Base-by-base conservation (phyloP, 2,888 invertebrate species). In the Leptinotarsa haldemani region DNA sequence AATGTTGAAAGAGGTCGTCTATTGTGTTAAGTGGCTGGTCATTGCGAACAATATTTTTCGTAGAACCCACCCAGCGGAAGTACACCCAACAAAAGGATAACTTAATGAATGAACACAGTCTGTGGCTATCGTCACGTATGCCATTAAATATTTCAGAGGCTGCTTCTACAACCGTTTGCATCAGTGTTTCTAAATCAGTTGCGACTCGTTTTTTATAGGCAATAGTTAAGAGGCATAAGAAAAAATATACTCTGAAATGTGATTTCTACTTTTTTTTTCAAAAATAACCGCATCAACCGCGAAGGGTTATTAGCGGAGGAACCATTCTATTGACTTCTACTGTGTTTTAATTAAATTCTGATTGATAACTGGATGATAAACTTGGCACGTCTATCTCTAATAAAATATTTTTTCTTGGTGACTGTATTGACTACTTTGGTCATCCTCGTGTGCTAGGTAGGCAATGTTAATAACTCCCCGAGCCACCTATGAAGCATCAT, bases 51-150 rank as follows among this genome's bases (percentile, higher is more conserved):
- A 22, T 7, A 18, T 40, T 30, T 61, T 61, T 61, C 61, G 7
- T 30, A 61, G 61, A 30, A 61, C 9, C 25, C 7, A 61, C 25
- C 15, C 30, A 40, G 30, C 61, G 61, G 61, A 61, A 61, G 40
- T 61, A 40, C 5, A n/a, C 18, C 18, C 40, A n/a, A 61, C 61
- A 61, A 61, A 30, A 40, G 30, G n/a, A n/a, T 16, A 61, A 40
- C n/a, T n/a, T 16, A 40, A 30, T 61, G 61, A 61, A 40, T 61
- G 61, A 61, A 61, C 61, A n/a, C 9, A 40, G 40, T 61, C 0
- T 61, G 61, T 61, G 61, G 30, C 30, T 40, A 61, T 30, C 61
- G 61, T 61, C 61, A 61, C 61, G 61, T 61, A 61, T n/a, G 40
- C 40, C 30, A 30, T 40, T 40, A 40, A 30, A 30, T 25, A 30